These are phyloP conservation scores for Arizona elegans DNA, from an alignment of 2,113 vertebrate genomes.

Conservation along the genomic window DNA sequence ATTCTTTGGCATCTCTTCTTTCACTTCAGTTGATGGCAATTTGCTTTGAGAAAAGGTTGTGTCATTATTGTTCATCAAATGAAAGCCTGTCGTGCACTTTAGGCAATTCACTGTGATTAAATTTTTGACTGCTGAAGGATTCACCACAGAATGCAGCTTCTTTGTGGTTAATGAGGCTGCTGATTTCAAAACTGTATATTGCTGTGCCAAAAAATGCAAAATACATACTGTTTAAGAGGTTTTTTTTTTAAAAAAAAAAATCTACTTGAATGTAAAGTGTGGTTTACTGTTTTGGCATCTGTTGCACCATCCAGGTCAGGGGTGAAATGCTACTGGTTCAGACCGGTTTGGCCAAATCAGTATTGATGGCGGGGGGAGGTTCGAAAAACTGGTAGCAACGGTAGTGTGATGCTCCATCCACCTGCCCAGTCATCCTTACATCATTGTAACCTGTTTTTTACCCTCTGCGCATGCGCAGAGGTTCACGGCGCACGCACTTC, in stretches of 20 bases:
- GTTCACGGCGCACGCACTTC: too few relatives aligned
- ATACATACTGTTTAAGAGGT: not conserved
- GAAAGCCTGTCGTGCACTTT: not conserved
- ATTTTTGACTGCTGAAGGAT: not conserved
- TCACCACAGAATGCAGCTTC: not conserved
- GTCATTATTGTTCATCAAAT: not conserved
- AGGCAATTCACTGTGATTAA: not conserved
- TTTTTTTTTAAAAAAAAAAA: not conserved
- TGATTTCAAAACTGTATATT: not conserved
- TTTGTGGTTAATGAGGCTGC: not conserved
- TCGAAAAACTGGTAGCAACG: too few relatives aligned
- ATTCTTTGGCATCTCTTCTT: not conserved
- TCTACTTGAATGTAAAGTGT: not conserved
- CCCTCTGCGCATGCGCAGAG: too few relatives aligned
- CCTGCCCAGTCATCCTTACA: too few relatives aligned
- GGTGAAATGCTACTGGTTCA: too few relatives aligned
- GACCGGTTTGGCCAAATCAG: too few relatives aligned
- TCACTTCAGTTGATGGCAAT: not conserved
- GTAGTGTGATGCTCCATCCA: too few relatives aligned
- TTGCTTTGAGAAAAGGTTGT: not conserved
- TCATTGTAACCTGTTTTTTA: too few relatives aligned
- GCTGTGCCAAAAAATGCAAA: not conserved
- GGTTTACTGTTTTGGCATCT: not conserved
- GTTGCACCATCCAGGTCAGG: not conserved
- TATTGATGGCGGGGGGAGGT: too few relatives aligned